phyloP scores from a whole-genome alignment of 2,888 invertebrate species.

The Ichneumon xanthorius region DNA sequence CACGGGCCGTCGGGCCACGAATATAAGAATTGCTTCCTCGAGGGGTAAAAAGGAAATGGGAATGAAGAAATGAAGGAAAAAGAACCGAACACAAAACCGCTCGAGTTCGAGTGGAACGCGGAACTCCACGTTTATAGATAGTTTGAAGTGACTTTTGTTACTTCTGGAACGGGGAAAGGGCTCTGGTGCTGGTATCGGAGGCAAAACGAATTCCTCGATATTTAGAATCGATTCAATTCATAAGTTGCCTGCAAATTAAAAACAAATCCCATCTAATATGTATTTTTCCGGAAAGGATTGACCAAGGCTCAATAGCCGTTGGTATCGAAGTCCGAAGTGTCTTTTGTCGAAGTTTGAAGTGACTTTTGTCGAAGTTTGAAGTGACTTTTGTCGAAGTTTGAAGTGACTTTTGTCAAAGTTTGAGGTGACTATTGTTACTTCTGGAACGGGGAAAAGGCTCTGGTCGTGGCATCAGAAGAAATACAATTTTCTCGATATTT shows the following conservation, averaged over 20 bases:
- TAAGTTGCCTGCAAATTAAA: not conserved
- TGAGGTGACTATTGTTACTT: not conserved
- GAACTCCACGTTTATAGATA: slow-evolving; percentile 6
- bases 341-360: too few species aligned
- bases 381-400: too few species aligned
- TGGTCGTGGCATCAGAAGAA: not conserved
- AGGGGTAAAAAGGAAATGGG: slow-evolving; percentile 9
- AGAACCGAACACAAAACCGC: slow-evolving; percentile 6
- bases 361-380: too few species aligned
- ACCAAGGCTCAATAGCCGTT: not conserved
- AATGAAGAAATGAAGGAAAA: slow-evolving; percentile 2
- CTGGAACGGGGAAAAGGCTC: not conserved
- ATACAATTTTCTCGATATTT: not conserved
- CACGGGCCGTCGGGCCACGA: slow-evolving; percentile 55
- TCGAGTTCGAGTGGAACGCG: slow-evolving; percentile 29
- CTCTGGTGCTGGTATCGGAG: not conserved
- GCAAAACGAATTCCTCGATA: not conserved
- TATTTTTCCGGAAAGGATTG: not conserved
- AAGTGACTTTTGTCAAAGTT: too few species aligned
- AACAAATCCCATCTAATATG: not conserved
- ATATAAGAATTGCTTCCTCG: slow-evolving; percentile 58
- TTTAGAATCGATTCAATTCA: not conserved
- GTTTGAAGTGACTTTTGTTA: not conserved
- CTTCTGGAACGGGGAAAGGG: not conserved
- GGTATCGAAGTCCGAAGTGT: not conserved